These are phyloP conservation scores for Melanotaenia duboulayi DNA, from an alignment of 2,113 vertebrate species.

Conservation along the genomic window DNA sequence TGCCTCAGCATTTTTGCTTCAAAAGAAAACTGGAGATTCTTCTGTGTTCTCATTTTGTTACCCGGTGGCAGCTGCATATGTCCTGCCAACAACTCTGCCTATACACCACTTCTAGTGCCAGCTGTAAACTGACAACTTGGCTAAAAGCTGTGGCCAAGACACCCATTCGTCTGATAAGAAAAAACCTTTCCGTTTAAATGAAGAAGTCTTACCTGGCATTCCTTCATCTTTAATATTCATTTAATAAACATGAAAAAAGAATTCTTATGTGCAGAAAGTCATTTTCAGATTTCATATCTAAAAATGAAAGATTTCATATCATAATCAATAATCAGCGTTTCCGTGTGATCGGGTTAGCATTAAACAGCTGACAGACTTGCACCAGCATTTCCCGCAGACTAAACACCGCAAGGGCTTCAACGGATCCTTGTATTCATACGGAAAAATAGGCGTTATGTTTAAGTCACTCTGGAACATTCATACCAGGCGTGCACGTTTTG, in stretches of 20 bases:
- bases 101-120: conserved; percentile 49
- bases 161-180: conserved; percentile 33
- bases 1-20: conserved; percentile 52
- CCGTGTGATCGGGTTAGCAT: no score
- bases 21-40: conserved; percentile 29
- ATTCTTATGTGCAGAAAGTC: no score
- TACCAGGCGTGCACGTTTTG: background rate
- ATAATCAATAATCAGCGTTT: no score
- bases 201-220: background rate
- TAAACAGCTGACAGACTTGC: conserved; percentile 6
- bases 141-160: conserved; percentile 26
- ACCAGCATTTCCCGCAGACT: conserved; percentile 11
- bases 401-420: background rate
- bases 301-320: no score
- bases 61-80: conserved; percentile 28
- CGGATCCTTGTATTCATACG: background rate
- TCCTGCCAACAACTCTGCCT: conserved; percentile 41
- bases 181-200: conserved; percentile 1
- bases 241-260: background rate
- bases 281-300: no score
- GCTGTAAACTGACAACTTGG: conserved; percentile 37
- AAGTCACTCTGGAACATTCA: background rate
- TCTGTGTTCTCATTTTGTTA: conserved; percentile 36
- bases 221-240: background rate
- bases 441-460: background rate